phyloP scores from a whole-genome alignment of 2,113 vertebrate species.

The Lutjanus erythropterus region DNA sequence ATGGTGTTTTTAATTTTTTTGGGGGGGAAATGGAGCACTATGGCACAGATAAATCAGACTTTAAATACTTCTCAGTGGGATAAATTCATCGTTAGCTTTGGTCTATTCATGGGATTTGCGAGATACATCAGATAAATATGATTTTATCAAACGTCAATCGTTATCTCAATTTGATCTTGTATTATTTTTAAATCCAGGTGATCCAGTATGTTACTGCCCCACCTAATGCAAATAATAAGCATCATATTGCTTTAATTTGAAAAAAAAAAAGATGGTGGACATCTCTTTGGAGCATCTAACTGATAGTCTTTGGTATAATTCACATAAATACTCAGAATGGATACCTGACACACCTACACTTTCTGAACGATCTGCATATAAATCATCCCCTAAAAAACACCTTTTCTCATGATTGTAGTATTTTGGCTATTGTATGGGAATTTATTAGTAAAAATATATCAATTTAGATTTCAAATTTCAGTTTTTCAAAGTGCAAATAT shows the following conservation, averaged over 20 bases:
- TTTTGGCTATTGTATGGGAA: too few relatives aligned
- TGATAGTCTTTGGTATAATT: slow-evolving; percentile 29
- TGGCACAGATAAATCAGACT: not conserved
- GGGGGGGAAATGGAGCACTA: not conserved
- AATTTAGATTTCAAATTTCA: not conserved
- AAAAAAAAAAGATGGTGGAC: not conserved
- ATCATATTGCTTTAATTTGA: not conserved
- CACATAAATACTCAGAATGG: not conserved
- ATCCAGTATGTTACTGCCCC: not conserved
- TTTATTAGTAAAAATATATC: not conserved
- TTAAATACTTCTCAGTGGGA: not conserved
- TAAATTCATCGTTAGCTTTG: not conserved
- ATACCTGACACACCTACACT: not conserved
- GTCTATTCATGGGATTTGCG: not conserved
- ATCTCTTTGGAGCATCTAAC: slow-evolving; percentile 6
- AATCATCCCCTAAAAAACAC: not conserved
- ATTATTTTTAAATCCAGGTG: not conserved
- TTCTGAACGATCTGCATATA: slow-evolving; percentile 19
- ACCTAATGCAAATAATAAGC: not conserved
- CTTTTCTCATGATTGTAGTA: not conserved
- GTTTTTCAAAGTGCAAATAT: not conserved
- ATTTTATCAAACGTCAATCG: not conserved
- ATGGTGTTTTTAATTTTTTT: not conserved
- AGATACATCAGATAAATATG: not conserved
- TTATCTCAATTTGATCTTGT: not conserved